Conservation (phyloP, 2,888 invertebrate species). For the Petrolisthes cinctipes region DNA sequence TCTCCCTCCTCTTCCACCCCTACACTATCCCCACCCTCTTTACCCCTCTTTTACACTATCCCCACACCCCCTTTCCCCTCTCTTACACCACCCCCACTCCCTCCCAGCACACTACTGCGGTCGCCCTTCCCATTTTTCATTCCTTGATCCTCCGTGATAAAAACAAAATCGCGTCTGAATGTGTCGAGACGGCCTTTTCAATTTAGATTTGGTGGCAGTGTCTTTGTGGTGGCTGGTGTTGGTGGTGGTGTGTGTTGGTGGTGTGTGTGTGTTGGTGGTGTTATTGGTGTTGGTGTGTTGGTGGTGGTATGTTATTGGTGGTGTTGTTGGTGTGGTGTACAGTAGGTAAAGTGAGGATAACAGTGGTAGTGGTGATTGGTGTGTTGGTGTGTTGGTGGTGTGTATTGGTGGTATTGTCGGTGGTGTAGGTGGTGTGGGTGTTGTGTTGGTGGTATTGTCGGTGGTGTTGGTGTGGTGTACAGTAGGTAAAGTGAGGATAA, state of each 20-base stretch:
- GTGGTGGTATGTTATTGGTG: neutral
- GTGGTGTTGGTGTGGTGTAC: neutral
- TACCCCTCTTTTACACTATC: neutral
- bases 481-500: too few species aligned
- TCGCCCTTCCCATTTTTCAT: constrained; percentile 56
- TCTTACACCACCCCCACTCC: neutral
- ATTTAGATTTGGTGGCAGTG: constrained; percentile 59
- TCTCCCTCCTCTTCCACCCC: neutral
- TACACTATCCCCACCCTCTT: neutral
- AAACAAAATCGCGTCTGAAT: constrained; percentile 63
- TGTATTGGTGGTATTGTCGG: neutral
- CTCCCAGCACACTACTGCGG: constrained; percentile 25
- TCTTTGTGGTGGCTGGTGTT: constrained; percentile 46
- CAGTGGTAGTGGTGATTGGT: constrained; percentile 25
- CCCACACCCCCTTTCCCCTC: constrained; percentile 8
- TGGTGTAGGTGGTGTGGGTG: neutral
- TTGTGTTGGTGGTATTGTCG: neutral
- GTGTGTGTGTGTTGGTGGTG: neutral
- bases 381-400: neutral
- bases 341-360: too few species aligned
- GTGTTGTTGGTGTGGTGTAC: neutral
- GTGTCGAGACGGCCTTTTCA: constrained; percentile 55
- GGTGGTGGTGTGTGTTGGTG: neutral
- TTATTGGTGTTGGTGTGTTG: neutral
- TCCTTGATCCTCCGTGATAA: constrained; percentile 57